Conservation (phyloP, 2,888 invertebrate genomes). For the Xylophagus ater region DNA sequence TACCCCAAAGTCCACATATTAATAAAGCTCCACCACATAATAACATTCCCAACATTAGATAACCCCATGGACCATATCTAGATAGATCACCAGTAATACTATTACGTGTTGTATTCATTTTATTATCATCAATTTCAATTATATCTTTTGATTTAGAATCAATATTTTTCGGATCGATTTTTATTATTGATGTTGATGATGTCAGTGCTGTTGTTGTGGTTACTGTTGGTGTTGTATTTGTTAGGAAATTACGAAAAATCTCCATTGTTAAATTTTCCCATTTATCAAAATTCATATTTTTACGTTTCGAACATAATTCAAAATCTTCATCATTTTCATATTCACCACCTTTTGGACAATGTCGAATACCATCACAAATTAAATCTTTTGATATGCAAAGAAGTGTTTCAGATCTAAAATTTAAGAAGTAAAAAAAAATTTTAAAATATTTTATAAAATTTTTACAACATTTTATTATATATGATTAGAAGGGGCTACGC, state of each 20-base stretch:
- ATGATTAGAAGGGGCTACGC: no score
- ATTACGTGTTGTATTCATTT: constrained; percentile 31
- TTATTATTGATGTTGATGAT: no score
- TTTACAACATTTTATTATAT: no score
- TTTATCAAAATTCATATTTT: constrained; percentile 29
- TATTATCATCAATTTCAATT: no score
- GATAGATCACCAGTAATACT: constrained; percentile 47
- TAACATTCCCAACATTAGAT: constrained; percentile 58
- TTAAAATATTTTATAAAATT: background rate
- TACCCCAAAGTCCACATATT: constrained; percentile 58
- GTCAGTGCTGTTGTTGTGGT: constrained; percentile 3
- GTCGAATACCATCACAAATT: constrained; percentile 53
- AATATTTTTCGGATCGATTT: no score
- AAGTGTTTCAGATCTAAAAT: constrained; percentile 30
- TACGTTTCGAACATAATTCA: constrained; percentile 31
- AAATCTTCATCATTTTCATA: constrained; percentile 43
- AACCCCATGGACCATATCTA: constrained; percentile 64
- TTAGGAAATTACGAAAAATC: constrained; percentile 34
- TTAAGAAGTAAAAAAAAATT: background rate
- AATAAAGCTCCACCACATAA: constrained; percentile 57
- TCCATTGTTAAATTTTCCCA: constrained; percentile 36
- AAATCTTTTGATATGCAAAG: constrained; percentile 55
- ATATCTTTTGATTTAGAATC: no score
- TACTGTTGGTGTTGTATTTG: constrained; percentile 19
- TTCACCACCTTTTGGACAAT: constrained; percentile 54